Evolutionary conservation across 2,888 invertebrate species (phyloP).

Genomic region (Pilophorus perplexus): DNA sequence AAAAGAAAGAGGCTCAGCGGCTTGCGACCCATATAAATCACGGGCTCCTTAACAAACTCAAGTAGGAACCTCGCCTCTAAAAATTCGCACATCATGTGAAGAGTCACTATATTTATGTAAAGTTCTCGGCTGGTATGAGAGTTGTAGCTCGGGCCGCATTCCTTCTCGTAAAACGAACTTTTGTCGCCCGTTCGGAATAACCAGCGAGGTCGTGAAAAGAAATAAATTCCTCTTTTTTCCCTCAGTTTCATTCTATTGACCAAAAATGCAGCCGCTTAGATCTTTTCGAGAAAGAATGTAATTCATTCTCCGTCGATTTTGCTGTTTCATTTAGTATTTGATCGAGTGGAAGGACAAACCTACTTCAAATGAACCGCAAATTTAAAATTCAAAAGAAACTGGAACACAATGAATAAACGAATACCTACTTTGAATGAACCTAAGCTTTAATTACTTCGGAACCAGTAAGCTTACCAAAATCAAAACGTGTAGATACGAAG

Average conservation of each 20-base stretch:
- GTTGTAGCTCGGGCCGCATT: constrained; percentile 18
- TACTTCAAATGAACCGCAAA: too few species aligned
- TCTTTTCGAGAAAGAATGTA: background rate
- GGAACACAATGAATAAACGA: too few species aligned
- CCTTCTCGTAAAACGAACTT: constrained; percentile 14
- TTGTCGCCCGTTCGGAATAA: background rate
- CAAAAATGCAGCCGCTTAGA: background rate
- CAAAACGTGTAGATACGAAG: too few species aligned
- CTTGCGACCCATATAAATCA: constrained; percentile 18
- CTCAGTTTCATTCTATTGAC: background rate
- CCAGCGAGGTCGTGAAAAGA: background rate
- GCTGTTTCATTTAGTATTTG: too few species aligned
- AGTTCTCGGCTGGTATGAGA: constrained; percentile 12
- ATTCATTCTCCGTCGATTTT: too few species aligned
- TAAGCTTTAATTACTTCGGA: too few species aligned
- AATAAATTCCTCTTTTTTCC: background rate
- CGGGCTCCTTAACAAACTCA: constrained; percentile 24
- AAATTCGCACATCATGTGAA: constrained; percentile 11
- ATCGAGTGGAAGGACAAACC: too few species aligned
- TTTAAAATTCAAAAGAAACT: too few species aligned
- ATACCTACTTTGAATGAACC: too few species aligned
- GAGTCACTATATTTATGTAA: constrained; percentile 13
- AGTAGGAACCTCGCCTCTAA: constrained; percentile 13
- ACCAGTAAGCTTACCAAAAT: too few species aligned
- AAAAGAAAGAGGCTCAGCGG: constrained; percentile 16